These are phyloP conservation scores for Salvelinus namaycush DNA, from an alignment of 2,113 vertebrate genomes.

Conservation along the genomic window DNA sequence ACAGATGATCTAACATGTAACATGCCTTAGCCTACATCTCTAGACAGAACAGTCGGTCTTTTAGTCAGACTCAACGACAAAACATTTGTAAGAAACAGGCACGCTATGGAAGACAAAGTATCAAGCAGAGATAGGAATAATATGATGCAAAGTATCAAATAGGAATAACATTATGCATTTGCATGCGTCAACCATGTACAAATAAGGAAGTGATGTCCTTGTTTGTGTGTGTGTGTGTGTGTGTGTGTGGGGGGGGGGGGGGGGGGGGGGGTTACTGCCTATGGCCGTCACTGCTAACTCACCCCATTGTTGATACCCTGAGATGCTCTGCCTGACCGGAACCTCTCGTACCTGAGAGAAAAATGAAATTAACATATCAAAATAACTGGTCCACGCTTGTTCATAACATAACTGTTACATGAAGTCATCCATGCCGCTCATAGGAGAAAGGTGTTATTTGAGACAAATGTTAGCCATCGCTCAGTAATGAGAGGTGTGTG, in stretches of 20 bases:
- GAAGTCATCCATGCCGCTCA: too few species aligned
- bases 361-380: constrained; percentile 1
- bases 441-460: not conserved
- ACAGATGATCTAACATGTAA: constrained; percentile 11
- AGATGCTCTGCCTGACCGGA: constrained; percentile 82
- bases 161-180: not conserved
- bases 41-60: not conserved
- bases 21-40: constrained; percentile 19
- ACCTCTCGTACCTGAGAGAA: constrained; percentile 86
- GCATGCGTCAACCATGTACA: not conserved
- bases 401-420: too few species aligned
- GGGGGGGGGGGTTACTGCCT: not conserved
- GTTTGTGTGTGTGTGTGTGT: not conserved
- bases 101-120: not conserved
- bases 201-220: not conserved
- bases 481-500: not conserved
- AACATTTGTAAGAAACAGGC: not conserved
- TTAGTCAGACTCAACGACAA: not conserved
- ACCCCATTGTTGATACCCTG: constrained; percentile 92
- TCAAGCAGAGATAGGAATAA: not conserved
- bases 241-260: not conserved
- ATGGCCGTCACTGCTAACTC: constrained; percentile 62
- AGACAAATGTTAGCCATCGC: not conserved
- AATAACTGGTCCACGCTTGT: not conserved
- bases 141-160: not conserved